Evolutionary conservation across 2,797 vertebrate species (phyloP).

Genomic region (Alosa sapidissima): DNA sequence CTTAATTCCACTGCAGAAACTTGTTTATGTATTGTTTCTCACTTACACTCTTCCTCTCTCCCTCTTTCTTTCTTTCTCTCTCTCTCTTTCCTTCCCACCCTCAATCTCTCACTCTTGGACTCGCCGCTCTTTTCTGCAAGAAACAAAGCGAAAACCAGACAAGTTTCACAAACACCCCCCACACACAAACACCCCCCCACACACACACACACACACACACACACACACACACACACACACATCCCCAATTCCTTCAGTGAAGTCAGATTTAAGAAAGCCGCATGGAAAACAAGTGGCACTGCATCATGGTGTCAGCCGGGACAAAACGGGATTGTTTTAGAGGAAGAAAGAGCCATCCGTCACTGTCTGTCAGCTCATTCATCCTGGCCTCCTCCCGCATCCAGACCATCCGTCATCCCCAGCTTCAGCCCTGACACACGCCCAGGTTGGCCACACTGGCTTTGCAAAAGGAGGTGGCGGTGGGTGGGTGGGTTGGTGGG

Average conservation of each 20-base stretch:
- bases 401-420: conserved; percentile 91
- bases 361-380: conserved; percentile 95
- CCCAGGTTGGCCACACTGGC: conserved; percentile 69
- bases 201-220: too few species aligned
- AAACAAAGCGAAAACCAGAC: conserved; percentile 57
- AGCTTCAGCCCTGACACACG: conserved; percentile 85
- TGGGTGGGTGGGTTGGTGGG: background rate
- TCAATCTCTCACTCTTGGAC: conserved; percentile 26
- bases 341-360: conserved; percentile 94
- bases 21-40: conserved; percentile 30
- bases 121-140: conserved; percentile 47
- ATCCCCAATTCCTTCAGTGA: conserved; percentile 46
- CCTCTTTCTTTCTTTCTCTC: conserved; percentile 44
- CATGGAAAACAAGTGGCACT: conserved; percentile 89
- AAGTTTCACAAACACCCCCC: conserved; percentile 30
- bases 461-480: conserved; percentile 22
- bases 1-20: background rate
- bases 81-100: conserved; percentile 60
- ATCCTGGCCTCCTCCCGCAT: conserved; percentile 88
- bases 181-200: too few species aligned
- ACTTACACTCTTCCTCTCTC: conserved; percentile 49
- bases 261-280: conserved; percentile 53
- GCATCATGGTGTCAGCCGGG: conserved; percentile 96
- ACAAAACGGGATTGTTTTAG: conserved; percentile 92
- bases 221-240: background rate